A percentile compares a stretch with the other conserved stretches of the same genome.
phyloP scores from a whole-genome alignment of 1,140 invertebrate species.

The Brachionus sp. region DNA sequence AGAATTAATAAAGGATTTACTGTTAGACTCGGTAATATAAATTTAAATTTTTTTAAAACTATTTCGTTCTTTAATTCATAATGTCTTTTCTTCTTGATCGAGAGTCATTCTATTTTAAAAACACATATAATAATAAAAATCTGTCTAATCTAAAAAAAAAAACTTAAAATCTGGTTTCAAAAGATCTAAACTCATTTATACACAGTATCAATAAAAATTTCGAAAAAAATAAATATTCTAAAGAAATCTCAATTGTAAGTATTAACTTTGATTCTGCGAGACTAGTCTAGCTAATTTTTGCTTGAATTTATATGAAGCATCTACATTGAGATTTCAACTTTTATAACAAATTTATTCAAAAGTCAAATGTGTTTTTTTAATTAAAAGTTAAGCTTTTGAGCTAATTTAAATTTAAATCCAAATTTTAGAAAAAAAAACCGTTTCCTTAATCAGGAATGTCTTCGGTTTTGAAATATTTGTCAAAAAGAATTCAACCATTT shows the following conservation, averaged over 20 bases:
- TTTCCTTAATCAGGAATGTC: neutral
- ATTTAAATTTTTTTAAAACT: too few relatives aligned
- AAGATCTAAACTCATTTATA: too few relatives aligned
- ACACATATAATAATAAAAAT: too few relatives aligned
- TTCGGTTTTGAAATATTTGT: slow-evolving; percentile 1
- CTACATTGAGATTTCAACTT: neutral
- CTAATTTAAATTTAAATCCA: neutral
- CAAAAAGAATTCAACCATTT: slow-evolving; percentile 9
- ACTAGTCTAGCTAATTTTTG: neutral
- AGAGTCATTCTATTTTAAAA: too few relatives aligned
- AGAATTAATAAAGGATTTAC: too few relatives aligned
- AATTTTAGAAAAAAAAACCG: neutral
- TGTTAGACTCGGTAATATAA: too few relatives aligned
- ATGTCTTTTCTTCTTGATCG: too few relatives aligned
- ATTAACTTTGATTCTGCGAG: neutral
- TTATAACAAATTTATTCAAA: neutral
- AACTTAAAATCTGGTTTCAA: too few relatives aligned
- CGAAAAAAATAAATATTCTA: too few relatives aligned
- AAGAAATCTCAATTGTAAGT: neutral
- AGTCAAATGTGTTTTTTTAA: neutral
- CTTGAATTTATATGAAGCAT: neutral
- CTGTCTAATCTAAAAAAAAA: too few relatives aligned
- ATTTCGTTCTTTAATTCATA: too few relatives aligned
- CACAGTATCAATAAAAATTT: too few relatives aligned
- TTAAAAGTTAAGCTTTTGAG: neutral